Evolutionary conservation across 2,797 vertebrate genomes (phyloP).

Genomic region (Sebastes matsubarae): DNA sequence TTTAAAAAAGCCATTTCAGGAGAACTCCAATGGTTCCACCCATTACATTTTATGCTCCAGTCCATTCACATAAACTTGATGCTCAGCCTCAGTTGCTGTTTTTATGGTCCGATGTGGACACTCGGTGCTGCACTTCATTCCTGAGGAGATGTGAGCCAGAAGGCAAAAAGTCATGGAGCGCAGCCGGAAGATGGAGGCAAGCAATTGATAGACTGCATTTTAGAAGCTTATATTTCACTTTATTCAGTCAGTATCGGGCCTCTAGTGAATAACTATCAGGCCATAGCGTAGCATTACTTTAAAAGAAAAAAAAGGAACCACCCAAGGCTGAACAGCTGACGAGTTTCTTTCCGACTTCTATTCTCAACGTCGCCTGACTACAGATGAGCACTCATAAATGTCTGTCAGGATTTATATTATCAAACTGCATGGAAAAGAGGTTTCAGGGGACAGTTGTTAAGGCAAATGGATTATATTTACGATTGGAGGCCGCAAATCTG

Average conservation of each 20-base stretch:
- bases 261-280: slow-evolving; percentile 67
- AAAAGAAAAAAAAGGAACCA: slow-evolving; percentile 69
- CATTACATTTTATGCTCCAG: slow-evolving; percentile 82
- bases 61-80: slow-evolving; percentile 80
- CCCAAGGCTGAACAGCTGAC: slow-evolving; percentile 56
- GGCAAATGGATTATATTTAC: slow-evolving; percentile 75
- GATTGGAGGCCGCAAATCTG: slow-evolving; percentile 55
- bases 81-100: slow-evolving; percentile 75
- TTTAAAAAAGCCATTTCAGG: slow-evolving; percentile 75
- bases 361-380: slow-evolving; percentile 48
- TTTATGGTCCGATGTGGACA: slow-evolving; percentile 79
- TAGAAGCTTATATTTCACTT: slow-evolving; percentile 80
- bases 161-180: slow-evolving; percentile 72
- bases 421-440: slow-evolving; percentile 66
- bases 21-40: slow-evolving; percentile 73
- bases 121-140: slow-evolving; percentile 70
- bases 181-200: slow-evolving; percentile 53
- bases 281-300: slow-evolving; percentile 68
- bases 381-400: slow-evolving; percentile 76
- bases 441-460: slow-evolving; percentile 74
- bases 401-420: slow-evolving; percentile 75
- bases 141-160: slow-evolving; percentile 71
- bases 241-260: slow-evolving; percentile 69
- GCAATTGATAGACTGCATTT: slow-evolving; percentile 80
- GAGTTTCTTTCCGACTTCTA: slow-evolving; percentile 37